Evolutionary conservation across 2,888 invertebrate species (phyloP).

Genomic region (Flabesymbios commensalis): DNA sequence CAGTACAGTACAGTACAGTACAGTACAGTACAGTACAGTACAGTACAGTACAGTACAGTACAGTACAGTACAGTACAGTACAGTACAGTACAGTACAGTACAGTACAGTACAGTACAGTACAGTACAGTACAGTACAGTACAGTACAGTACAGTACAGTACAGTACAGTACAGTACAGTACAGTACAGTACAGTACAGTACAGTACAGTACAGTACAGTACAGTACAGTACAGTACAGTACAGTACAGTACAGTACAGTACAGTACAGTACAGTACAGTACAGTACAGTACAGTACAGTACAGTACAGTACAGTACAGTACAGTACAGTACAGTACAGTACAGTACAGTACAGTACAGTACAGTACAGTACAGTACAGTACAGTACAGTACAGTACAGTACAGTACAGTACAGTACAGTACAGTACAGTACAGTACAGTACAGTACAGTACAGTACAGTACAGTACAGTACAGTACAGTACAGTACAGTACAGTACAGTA

Average conservation of each 20-base stretch:
- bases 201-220: background rate
- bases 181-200: background rate
- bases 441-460: background rate
- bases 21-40: constrained; percentile 1
- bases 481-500: background rate
- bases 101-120: constrained; percentile 3
- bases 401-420: constrained; percentile 3
- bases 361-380: constrained; percentile 10
- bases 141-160: background rate
- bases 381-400: constrained; percentile 10
- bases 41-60: background rate
- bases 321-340: constrained; percentile 4
- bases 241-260: background rate
- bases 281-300: constrained; percentile 6
- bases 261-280: constrained; percentile 1
- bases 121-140: background rate
- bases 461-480: background rate
- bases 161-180: constrained; percentile 4
- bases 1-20: background rate
- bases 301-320: constrained; percentile 9
- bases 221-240: background rate
- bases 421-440: background rate
- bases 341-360: constrained; percentile 5
- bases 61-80: constrained; percentile 4
- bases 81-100: constrained; percentile 12